Percentiles rank a stretch among this genome's conserved stretches.
Conservation (phyloP, 2,113 vertebrate genomes). For the Columba livia region DNA sequence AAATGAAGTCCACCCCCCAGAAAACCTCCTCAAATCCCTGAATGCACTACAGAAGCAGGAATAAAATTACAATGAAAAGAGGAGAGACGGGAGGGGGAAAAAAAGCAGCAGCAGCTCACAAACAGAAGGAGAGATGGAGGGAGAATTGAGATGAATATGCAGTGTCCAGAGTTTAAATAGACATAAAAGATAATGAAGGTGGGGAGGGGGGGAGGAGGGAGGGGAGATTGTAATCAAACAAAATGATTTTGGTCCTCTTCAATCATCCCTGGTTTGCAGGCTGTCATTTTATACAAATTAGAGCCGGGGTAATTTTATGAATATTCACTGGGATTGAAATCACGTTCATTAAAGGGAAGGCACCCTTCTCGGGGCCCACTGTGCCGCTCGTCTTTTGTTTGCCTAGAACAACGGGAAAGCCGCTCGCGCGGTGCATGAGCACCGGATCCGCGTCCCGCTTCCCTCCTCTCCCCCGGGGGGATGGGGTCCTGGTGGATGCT, state of each 20-base stretch:
- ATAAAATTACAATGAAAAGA: slow-evolving; percentile 75
- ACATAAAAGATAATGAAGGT: slow-evolving; percentile 79
- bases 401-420: slow-evolving; percentile 53
- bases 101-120: slow-evolving; percentile 48
- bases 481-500: background rate
- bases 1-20: slow-evolving; percentile 70
- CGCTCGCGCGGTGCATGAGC: background rate
- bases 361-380: slow-evolving; percentile 59
- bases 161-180: slow-evolving; percentile 77
- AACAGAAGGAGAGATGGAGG: slow-evolving; percentile 70
- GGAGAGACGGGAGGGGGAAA: background rate
- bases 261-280: slow-evolving; percentile 73
- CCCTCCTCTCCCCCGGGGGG: accelerated
- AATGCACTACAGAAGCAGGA: slow-evolving; percentile 74
- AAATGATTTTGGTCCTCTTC: slow-evolving; percentile 76
- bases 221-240: slow-evolving; percentile 78
- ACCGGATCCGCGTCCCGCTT: background rate
- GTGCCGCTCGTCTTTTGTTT: slow-evolving; percentile 66
- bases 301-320: slow-evolving; percentile 79
- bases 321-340: slow-evolving; percentile 83
- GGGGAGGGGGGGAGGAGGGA: slow-evolving; percentile 35
- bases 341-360: slow-evolving; percentile 72
- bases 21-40: slow-evolving; percentile 76
- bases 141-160: slow-evolving; percentile 71
- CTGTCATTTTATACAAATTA: slow-evolving; percentile 83